Evolutionary conservation across 2,888 invertebrate species (phyloP).

Genomic region (Latrodectus hesperus): DNA sequence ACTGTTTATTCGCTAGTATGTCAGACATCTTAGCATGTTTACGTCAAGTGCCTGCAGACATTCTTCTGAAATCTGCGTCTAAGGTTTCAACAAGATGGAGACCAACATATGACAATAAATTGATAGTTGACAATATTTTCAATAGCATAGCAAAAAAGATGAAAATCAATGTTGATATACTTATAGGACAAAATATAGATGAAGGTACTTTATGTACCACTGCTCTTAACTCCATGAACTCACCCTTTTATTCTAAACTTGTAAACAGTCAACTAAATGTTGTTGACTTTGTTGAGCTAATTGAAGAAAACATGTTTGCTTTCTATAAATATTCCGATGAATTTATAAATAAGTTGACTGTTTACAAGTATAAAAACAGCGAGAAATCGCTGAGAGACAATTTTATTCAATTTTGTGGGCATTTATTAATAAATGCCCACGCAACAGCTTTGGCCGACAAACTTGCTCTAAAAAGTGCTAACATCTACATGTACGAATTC

Average conservation of each 20-base stretch:
- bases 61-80: slow-evolving; percentile 69
- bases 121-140: slow-evolving; percentile 71
- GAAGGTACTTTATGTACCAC: slow-evolving; percentile 72
- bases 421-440: slow-evolving; percentile 67
- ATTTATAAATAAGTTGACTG: slow-evolving; percentile 29
- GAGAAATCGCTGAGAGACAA: slow-evolving; percentile 14
- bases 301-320: slow-evolving; percentile 44
- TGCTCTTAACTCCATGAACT: slow-evolving; percentile 67
- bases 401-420: slow-evolving; percentile 70
- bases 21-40: slow-evolving; percentile 69
- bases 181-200: slow-evolving; percentile 72
- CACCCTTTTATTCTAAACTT: slow-evolving; percentile 67
- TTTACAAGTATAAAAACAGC: slow-evolving; percentile 23
- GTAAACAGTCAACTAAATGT: slow-evolving; percentile 58
- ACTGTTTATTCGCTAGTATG: slow-evolving; percentile 18
- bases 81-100: slow-evolving; percentile 72
- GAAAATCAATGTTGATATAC: slow-evolving; percentile 68
- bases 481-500: slow-evolving; percentile 72
- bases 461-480: slow-evolving; percentile 5
- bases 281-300: too few relatives aligned
- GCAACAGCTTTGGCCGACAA: slow-evolving; percentile 41
- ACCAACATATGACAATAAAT: slow-evolving; percentile 72
- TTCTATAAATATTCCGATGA: slow-evolving; percentile 39
- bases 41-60: slow-evolving; percentile 64
- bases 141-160: slow-evolving; percentile 56